These are phyloP conservation scores for Perizoma affinitatum DNA, from an alignment of 2,888 invertebrate species.

Conservation along the genomic window DNA sequence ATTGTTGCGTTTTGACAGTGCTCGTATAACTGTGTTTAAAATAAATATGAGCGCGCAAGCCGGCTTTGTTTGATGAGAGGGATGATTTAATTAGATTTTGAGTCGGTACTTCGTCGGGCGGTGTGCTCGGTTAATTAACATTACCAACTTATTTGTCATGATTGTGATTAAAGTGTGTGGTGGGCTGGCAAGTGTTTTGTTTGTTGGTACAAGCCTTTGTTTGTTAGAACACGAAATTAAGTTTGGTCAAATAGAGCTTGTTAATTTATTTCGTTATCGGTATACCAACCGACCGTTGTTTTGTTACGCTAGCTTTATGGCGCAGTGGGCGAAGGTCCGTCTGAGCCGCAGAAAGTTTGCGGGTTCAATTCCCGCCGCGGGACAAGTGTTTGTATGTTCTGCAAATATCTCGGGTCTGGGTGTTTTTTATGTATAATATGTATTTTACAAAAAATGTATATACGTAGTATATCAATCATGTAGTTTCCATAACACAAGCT, in stretches of 20 bases:
- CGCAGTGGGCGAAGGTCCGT: too few species aligned
- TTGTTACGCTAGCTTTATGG: too few species aligned
- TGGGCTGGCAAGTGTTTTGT: slow-evolving; percentile 2
- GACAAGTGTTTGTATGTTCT: too few species aligned
- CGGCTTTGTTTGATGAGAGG: slow-evolving; percentile 27
- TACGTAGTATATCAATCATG: too few species aligned
- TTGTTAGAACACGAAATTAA: not conserved
- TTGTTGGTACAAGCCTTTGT: not conserved
- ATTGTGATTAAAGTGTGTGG: slow-evolving; percentile 21
- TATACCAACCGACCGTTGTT: too few species aligned
- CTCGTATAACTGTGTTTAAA: slow-evolving; percentile 28
- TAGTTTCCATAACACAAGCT: too few species aligned
- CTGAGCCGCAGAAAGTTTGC: too few species aligned
- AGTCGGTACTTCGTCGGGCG: slow-evolving; percentile 3
- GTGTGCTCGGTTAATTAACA: slow-evolving; percentile 22
- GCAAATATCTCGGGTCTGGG: too few species aligned
- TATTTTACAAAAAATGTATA: too few species aligned
- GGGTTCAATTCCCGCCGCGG: too few species aligned
- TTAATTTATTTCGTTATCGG: too few species aligned
- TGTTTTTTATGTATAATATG: too few species aligned
- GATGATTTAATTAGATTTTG: slow-evolving; percentile 31
- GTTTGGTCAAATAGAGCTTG: not conserved
- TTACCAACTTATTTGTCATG: slow-evolving; percentile 18
- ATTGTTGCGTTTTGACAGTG: slow-evolving; percentile 17
- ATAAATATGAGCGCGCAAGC: slow-evolving; percentile 31